Conservation (phyloP, 2,113 vertebrate species). For the Miniopterus natalensis region DNA sequence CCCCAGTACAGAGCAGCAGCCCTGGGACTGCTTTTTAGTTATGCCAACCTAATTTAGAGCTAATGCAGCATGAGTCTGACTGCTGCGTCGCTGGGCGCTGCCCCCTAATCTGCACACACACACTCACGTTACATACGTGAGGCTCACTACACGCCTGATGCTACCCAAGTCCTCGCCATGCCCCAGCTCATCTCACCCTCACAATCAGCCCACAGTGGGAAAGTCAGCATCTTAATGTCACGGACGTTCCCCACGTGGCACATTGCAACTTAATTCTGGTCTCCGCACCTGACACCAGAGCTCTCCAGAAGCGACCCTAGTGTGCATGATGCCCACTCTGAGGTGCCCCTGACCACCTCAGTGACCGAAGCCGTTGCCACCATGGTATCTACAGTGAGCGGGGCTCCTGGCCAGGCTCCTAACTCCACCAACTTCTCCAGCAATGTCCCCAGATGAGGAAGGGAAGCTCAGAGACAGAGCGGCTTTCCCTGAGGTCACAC, state of each 20-base stretch:
- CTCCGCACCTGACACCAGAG: background rate
- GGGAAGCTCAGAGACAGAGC: background rate
- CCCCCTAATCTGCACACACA: rapidly evolving
- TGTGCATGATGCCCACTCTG: rapidly evolving
- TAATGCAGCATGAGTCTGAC: background rate
- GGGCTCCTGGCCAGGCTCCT: background rate
- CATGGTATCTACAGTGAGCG: rapidly evolving
- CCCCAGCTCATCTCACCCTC: background rate
- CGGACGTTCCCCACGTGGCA: background rate
- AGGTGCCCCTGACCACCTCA: no score
- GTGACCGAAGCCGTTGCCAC: rapidly evolving
- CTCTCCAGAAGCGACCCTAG: no score
- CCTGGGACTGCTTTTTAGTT: rapidly evolving
- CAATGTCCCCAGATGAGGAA: background rate
- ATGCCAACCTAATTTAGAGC: background rate
- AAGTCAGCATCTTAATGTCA: background rate
- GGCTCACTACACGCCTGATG: rapidly evolving
- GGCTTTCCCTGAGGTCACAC: background rate
- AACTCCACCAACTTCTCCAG: background rate
- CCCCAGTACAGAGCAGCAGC: background rate
- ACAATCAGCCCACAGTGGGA: background rate
- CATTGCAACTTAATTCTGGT: background rate
- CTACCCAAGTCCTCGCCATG: rapidly evolving
- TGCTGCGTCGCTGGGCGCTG: rapidly evolving
- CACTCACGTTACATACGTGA: background rate